Evolutionary conservation across 2,888 invertebrate genomes (phyloP), one percentile per base, ranked within the genome.

Genomic region (Dexiosoma caninum): DNA sequence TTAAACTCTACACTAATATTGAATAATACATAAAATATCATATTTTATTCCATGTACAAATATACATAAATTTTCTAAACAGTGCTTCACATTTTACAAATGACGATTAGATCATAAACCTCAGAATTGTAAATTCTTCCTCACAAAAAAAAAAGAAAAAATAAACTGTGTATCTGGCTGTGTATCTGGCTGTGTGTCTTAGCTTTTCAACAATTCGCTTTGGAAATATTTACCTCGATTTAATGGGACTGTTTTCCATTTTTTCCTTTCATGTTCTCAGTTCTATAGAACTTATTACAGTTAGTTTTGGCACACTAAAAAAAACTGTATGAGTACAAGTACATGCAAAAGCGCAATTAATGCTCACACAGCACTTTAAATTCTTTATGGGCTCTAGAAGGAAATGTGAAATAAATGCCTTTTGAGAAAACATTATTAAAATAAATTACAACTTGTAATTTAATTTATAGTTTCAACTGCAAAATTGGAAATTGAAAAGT

Each of bases 361-460:
- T 70, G 32, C 8, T 59, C 10, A 14, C 44, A 23, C 10, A 32
- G n/a, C 32, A n/a, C 30, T 53, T 40, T 12, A 12, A 12, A 16
- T n/a, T 30, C 42, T 32, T 30, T 14, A 5, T 32, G n/a, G 32
- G n/a, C 6, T n/a, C 19, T 14, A 23, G 8, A 16, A 23, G 12
- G 12, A 21, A 57, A 23, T 37, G 23, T 14, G 35, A 35, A 57
- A 14, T 35, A 16, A 35, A 57, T 57, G 14, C 21, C 21, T 44
- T 46, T 21, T 12, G n/a, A 7, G 23, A 23, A 35, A 37, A 6
- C 23, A 12, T 23, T 19, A 57, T 57, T 59, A 27, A 23, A 35
- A 57, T 70, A 57, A 70, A 35, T 57, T 57, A 27, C 14, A 57
- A 59, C 19, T 21, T n/a, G 40, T 21, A 64, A 62, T 46, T 62